Evolutionary conservation across 2,888 invertebrate species (phyloP), one percentile per base, ranked within the genome.

Genomic region (Pardosa pseudoannulata): DNA sequence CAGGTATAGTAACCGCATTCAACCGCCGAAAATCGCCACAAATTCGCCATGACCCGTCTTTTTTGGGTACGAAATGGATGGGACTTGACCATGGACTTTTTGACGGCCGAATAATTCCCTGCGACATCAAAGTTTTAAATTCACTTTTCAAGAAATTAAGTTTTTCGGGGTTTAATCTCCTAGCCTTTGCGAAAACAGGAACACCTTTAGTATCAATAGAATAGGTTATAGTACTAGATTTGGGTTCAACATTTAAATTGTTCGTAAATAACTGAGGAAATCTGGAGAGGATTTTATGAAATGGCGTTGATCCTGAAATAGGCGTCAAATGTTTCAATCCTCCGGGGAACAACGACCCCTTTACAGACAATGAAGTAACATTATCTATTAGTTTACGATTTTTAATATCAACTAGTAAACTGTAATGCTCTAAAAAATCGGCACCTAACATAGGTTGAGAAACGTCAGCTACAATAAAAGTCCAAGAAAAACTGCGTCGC

Each of bases 391-490:
- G 16, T 27, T 27, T 31, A 0, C 64, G 64, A 32, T 64, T 75
- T 19, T 64, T 75, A 39, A 64, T 32, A 16, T 75, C 74, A 3
- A 75, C 64, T 23, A 75, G 16, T 56, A 75, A 56, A 11, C 39
- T 19, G 29, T 56, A 75, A 7, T 19, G 3, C 39, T 36, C 39
- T 2, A 75, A 28, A 27, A 89, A 88, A 70, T 89, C 88, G 1
- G 88, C 83, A 13, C 89, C 89, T n/a, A 89, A 62, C 16, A 89
- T 88, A 9, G 89, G 89, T 39, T 32, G 70, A 5, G 56, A n/a
- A 23, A 89, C 87, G 32, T 89, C 79, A 16, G 89, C 89, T 5
- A 88, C n/a, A 2, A 88, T n/a, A 68, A 89, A 89, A 13, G 56
- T 13, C 72, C 64, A 88, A 19, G 16, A 7, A 28, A 87, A 82